Evolutionary conservation across 2,797 vertebrate species (phyloP).

Genomic region (Parauchenoglanis ngamensis): DNA sequence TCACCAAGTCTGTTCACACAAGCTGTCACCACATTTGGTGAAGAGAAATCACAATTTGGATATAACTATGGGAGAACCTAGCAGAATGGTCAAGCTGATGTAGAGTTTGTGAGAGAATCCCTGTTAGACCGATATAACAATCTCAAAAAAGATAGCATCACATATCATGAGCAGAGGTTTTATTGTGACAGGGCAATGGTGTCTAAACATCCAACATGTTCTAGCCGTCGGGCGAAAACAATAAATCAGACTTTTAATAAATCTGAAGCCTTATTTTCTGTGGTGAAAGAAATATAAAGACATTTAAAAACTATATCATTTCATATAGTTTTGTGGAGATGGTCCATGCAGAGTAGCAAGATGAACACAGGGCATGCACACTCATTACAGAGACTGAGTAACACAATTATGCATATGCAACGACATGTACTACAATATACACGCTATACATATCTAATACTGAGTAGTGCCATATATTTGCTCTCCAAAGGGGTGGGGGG

Average conservation of each 20-base stretch:
- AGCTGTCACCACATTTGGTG: background rate
- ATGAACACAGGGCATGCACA: background rate
- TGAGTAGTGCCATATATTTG: background rate
- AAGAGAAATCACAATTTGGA: background rate
- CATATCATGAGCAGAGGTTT: background rate
- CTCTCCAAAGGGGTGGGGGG: background rate
- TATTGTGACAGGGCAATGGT: background rate
- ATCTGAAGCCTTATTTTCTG: background rate
- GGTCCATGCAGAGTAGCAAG: background rate
- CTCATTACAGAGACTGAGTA: background rate
- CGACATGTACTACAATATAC: background rate
- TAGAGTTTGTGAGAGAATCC: background rate
- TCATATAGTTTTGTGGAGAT: too few relatives aligned
- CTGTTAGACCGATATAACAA: slow-evolving; percentile 2
- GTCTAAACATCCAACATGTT: background rate
- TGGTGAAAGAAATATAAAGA: background rate
- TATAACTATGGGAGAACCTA: background rate
- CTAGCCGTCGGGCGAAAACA: background rate
- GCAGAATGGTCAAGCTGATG: background rate
- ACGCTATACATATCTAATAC: background rate
- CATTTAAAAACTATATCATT: background rate
- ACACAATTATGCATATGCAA: background rate
- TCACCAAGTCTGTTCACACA: background rate
- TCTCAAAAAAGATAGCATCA: slow-evolving; percentile 8
- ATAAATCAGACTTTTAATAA: slow-evolving; percentile 4